Percentiles rank a stretch among this genome's conserved stretches.
phyloP scores from a whole-genome alignment of 1,140 invertebrate genomes.

The Chironomus striatipennis region DNA sequence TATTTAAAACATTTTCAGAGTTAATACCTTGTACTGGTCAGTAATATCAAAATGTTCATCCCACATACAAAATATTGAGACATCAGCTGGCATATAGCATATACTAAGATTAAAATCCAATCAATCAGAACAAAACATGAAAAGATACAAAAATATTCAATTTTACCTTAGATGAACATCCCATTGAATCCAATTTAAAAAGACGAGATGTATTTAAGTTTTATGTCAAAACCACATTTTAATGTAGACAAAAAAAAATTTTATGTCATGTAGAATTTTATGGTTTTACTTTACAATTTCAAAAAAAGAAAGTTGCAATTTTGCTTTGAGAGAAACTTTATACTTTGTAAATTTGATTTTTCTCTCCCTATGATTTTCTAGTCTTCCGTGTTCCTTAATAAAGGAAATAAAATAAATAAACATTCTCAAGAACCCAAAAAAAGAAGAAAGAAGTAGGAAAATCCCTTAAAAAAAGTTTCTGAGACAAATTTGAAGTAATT shows the following conservation, averaged over 20 bases:
- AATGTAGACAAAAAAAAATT: too few species aligned
- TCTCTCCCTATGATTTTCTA: background rate
- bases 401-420: background rate
- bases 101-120: slow-evolving; percentile 4
- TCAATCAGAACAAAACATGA: background rate
- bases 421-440: background rate
- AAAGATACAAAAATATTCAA: background rate
- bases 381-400: background rate
- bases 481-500: too few species aligned
- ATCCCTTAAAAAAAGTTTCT: background rate
- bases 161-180: too few species aligned
- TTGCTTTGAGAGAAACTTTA: background rate
- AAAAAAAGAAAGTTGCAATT: background rate
- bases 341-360: background rate
- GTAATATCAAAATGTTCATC: background rate
- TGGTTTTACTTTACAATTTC: background rate
- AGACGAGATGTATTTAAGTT: too few species aligned
- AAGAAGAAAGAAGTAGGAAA: background rate
- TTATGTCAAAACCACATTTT: too few species aligned
- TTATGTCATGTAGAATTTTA: background rate
- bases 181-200: too few species aligned
- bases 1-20: background rate
- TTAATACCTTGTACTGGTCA: background rate
- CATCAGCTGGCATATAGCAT: background rate
- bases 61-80: background rate